These are phyloP conservation scores for Ornithorhynchus anatinus DNA, from an alignment of 2,113 vertebrate species.

Conservation along the genomic window DNA sequence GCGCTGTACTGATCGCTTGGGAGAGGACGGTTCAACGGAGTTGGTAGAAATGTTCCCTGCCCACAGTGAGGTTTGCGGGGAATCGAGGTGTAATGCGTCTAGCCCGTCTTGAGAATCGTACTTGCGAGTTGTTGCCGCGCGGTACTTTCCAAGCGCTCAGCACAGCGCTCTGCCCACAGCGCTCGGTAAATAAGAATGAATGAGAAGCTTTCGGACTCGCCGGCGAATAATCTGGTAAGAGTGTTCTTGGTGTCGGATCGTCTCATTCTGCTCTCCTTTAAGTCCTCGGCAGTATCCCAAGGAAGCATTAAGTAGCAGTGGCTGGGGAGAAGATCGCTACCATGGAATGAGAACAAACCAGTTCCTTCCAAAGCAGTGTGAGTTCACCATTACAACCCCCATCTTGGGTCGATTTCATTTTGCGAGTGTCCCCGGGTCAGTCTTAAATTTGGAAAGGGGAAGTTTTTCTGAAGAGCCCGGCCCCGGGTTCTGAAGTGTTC, in stretches of 20 bases:
- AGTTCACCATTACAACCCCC: slow-evolving; percentile 22
- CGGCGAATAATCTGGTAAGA: not conserved
- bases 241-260: slow-evolving; percentile 33
- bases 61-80: no score
- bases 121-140: no score
- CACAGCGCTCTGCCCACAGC: no score
- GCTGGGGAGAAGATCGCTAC: slow-evolving; percentile 29
- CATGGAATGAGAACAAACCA: slow-evolving; percentile 19
- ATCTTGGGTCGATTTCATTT: not conserved
- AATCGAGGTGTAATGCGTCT: no score
- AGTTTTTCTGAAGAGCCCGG: not conserved
- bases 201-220: not conserved
- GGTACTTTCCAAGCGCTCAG: no score
- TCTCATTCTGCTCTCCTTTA: slow-evolving; percentile 40
- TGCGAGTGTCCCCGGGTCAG: not conserved
- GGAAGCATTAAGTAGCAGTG: slow-evolving; percentile 43
- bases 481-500: not conserved
- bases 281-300: slow-evolving; percentile 42
- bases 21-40: no score
- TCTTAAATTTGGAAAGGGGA: not conserved
- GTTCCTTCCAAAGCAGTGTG: slow-evolving; percentile 60
- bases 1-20: no score
- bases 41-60: no score
- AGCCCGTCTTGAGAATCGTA: no score
- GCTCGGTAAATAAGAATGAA: no score